Conservation (phyloP, 2,888 invertebrate genomes). For the Morpho deidamia region DNA sequence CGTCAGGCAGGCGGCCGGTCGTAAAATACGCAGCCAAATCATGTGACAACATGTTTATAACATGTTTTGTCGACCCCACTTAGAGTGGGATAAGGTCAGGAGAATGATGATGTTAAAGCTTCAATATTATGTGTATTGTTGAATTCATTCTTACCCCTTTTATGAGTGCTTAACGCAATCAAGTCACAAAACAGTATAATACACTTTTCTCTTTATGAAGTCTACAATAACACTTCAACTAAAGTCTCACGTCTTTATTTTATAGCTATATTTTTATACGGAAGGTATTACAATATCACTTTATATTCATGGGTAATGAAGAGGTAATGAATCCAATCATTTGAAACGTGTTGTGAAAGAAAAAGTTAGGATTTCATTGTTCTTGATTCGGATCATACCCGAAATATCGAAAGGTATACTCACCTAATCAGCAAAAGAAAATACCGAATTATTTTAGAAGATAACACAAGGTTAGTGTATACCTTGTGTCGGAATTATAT, state of each 20-base stretch:
- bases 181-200: background rate
- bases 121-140: too few species aligned
- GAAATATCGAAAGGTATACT: background rate
- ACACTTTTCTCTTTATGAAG: background rate
- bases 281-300: background rate
- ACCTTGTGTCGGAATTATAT: too few species aligned
- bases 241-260: background rate
- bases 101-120: too few species aligned
- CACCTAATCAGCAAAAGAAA: background rate
- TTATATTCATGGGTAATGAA: slow-evolving; percentile 16
- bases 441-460: background rate
- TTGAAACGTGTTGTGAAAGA: slow-evolving; percentile 9
- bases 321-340: slow-evolving; percentile 13
- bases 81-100: too few species aligned
- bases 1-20: too few species aligned
- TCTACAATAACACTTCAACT: background rate
- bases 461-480: too few species aligned
- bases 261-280: background rate
- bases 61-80: too few species aligned
- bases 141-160: too few species aligned
- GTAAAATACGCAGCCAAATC: too few species aligned
- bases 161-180: too few species aligned
- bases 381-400: background rate
- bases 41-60: too few species aligned
- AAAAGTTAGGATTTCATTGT: background rate